Evolutionary conservation across 2,888 invertebrate genomes (phyloP).

Genomic region (Drosophila glabriapex): DNA sequence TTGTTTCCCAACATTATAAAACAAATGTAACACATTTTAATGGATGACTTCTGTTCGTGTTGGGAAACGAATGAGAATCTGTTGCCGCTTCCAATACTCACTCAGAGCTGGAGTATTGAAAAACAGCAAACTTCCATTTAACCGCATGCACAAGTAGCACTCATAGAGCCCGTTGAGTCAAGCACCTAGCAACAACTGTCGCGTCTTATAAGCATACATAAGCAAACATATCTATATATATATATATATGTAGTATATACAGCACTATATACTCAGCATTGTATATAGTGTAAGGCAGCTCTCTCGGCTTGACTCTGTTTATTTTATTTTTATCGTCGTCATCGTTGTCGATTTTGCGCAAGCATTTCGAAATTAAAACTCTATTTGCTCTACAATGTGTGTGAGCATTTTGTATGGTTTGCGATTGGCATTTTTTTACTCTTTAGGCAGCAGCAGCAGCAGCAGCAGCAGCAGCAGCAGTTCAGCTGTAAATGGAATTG

Average conservation of each 20-base stretch:
- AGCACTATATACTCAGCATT: background rate
- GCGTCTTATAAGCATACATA: background rate
- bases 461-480: background rate
- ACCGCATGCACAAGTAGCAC: slow-evolving; percentile 1
- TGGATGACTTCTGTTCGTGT: background rate
- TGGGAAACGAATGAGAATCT: background rate
- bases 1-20: background rate
- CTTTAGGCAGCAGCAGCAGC: background rate
- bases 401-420: slow-evolving; percentile 1
- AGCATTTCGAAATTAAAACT: slow-evolving; percentile 31
- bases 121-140: background rate
- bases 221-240: background rate
- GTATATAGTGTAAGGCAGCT: background rate
- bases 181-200: slow-evolving; percentile 26
- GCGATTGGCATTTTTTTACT: background rate
- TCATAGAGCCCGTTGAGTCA: background rate
- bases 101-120: background rate
- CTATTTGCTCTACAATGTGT: slow-evolving; percentile 14
- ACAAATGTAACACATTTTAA: background rate
- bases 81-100: background rate
- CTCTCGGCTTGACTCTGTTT: slow-evolving; percentile 16
- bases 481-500: slow-evolving; percentile 1
- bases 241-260: background rate
- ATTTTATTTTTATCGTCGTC: slow-evolving; percentile 16
- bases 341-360: slow-evolving; percentile 15